Base-by-base conservation (phyloP, 2,888 invertebrate species). In the Pterostichus niger region DNA sequence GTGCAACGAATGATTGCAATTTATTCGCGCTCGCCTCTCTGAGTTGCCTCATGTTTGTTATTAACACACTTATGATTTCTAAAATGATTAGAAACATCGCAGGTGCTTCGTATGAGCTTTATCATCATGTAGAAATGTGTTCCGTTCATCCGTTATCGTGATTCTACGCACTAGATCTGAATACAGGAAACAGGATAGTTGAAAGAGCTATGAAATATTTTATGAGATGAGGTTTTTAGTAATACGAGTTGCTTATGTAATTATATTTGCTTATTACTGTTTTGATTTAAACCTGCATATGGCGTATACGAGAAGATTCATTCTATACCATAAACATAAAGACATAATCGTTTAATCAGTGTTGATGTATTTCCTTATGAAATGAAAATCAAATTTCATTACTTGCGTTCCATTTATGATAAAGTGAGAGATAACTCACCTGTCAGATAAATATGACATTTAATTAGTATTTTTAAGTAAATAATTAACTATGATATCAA, bases 31-130 rank as follows among this genome's bases (percentile, higher is more conserved):
- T 56, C 49, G 49, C 24, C 17, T 49, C 49, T 49, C 11, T 0
- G 64, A 64, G 35, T 33, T 33, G 61, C 61, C 33, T 33, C 44
- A 71, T 44, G 68, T 44, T 71, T 71, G 68, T 71, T 71, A 71
- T 71, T 71, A 71, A 71, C 68, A 71, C 44, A 71, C 68, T 71
- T 71, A 71, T 71, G 68, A 71, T 71, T 64, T 71, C 68, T 71
- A 17, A 17, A 15, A 56, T 17, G 68, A 71, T 71, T 71, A 71
- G 68, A 40, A 71, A 46, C 17, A 71, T 44, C 40, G 40, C 64
- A 71, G 68, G 68, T 71, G 68, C 11, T 44, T 40, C 17, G 17
- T 71, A n/a, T 13, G 68, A 17, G 17, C 11, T 71, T 40, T 13
- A 71, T 71, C 68, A 44, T 71, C 68, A 4, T 71, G 68, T 44